Base-by-base conservation (phyloP, 2,888 invertebrate genomes). In the Apotomis betuletana region DNA sequence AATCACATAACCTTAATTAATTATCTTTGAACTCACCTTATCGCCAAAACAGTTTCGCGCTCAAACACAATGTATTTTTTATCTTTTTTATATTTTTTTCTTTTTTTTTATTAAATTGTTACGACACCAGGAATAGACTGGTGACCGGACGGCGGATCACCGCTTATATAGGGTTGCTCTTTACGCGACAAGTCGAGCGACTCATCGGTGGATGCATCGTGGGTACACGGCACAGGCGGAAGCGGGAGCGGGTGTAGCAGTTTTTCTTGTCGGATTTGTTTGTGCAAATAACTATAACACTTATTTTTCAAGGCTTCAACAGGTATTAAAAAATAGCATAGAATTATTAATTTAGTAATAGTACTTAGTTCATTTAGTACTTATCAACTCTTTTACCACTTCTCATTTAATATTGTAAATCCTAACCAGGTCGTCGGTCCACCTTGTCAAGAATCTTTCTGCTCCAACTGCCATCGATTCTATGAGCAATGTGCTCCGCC, bases 101-200 rank as follows among this genome's bases (percentile, higher is more conserved):
- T n/a, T n/a, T n/a, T 68, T 55, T 75, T 77, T 74, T 67, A 74
- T 70, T 73, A 76, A 72, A 75, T 74, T 77, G 79, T 81, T 78
- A 78, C 83, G 81, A 80, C 82, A 86, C 74, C 80, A 74, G 77
- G 77, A 70, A 70, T 71, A 76, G 79, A 89, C 89, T 90, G 90
- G 80, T 78, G 79, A 79, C 73, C 73, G 72, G 75, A 73, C 74
- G 76, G 72, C 74, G 77, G 82, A 77, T 75, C 81, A 74, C 77
- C 80, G 84, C 84, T 90, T 89, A 86, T 90, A 90, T 90, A 89
- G 87, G 83, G 88, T 83, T 81, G 74, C 76, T 73, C 74, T 74
- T 73, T 76, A 76, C 76, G 70, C 78, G 78, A 79, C 77, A 60
- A 73, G 78, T 79, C 74, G 75, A 67, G 75, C 75, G 79, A 82